These are phyloP conservation scores for Cyphomyrmex costatus DNA, from an alignment of 1,140 invertebrate genomes.

Conservation along the genomic window DNA sequence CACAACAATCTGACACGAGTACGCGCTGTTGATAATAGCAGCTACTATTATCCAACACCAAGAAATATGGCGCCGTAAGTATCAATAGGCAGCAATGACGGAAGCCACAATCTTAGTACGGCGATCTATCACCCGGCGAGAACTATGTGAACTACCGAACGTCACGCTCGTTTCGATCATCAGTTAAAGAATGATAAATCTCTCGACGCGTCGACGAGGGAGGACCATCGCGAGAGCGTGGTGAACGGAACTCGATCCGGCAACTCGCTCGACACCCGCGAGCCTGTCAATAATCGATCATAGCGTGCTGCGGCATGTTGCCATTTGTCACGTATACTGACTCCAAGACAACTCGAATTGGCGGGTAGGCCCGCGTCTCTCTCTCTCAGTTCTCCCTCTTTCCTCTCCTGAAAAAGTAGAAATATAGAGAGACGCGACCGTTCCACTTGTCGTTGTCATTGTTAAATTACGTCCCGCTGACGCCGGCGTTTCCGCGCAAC, in stretches of 20 bases:
- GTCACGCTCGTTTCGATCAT: slow-evolving; percentile 44
- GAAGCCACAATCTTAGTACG: slow-evolving; percentile 40
- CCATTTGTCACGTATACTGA: slow-evolving; percentile 46
- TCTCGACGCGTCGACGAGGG: background rate
- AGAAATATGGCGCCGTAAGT: slow-evolving; percentile 34
- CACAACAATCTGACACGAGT: background rate
- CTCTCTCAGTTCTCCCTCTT: background rate
- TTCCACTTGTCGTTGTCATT: slow-evolving; percentile 45
- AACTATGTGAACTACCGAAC: slow-evolving; percentile 49
- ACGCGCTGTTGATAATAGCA: slow-evolving; percentile 24
- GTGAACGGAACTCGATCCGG: slow-evolving; percentile 38
- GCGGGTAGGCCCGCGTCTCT: background rate
- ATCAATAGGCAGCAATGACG: slow-evolving; percentile 27
- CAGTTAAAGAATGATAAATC: slow-evolving; percentile 57
- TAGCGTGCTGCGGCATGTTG: background rate
- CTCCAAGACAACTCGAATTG: slow-evolving; percentile 39
- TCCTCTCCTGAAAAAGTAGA: slow-evolving; percentile 9
- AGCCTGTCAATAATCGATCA: slow-evolving; percentile 41
- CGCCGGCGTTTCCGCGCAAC: slow-evolving; percentile 57
- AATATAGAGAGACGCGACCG: slow-evolving; percentile 9
- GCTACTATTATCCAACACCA: background rate
- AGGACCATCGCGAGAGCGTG: slow-evolving; percentile 19
- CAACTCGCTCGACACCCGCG: background rate
- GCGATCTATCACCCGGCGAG: slow-evolving; percentile 34
- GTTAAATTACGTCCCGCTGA: slow-evolving; percentile 43